phyloP scores from a whole-genome alignment of 2,888 invertebrate genomes.

The Bombylius discolor region DNA sequence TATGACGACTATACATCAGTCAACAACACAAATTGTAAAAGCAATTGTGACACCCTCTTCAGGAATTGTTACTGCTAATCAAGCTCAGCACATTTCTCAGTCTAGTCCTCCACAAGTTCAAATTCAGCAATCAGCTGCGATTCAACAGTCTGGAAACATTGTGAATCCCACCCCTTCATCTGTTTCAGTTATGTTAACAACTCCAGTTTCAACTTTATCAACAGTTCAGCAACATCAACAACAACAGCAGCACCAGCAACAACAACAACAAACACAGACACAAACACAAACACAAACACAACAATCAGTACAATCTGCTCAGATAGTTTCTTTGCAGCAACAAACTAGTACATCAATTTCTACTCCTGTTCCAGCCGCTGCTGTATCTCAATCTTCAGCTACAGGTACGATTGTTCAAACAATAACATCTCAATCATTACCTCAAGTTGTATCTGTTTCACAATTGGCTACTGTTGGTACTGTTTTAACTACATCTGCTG shows the following conservation, averaged over 20 bases:
- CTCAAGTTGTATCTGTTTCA: slow-evolving; percentile 37
- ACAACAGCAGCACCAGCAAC: neutral
- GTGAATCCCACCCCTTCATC: slow-evolving; percentile 22
- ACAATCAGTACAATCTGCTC: slow-evolving; percentile 18
- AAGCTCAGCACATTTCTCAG: slow-evolving; percentile 38
- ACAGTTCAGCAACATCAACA: slow-evolving; percentile 16
- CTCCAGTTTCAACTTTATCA: slow-evolving; percentile 30
- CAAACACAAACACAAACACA: neutral
- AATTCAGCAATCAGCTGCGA: slow-evolving; percentile 6
- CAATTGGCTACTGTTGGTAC: slow-evolving; percentile 34
- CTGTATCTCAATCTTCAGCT: slow-evolving; percentile 17
- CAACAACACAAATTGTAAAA: slow-evolving; percentile 31
- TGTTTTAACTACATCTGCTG: slow-evolving; percentile 32
- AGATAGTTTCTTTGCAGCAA: slow-evolving; percentile 33
- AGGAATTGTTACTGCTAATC: slow-evolving; percentile 30
- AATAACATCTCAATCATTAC: slow-evolving; percentile 27
- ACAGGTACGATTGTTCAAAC: slow-evolving; percentile 33
- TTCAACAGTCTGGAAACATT: slow-evolving; percentile 20
- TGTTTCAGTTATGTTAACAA: slow-evolving; percentile 35
- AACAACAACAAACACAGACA: neutral
- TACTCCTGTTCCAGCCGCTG: slow-evolving; percentile 18
- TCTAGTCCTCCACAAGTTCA: slow-evolving; percentile 25
- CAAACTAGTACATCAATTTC: slow-evolving; percentile 27
- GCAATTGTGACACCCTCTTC: slow-evolving; percentile 30
- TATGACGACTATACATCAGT: slow-evolving; percentile 26